phyloP scores from a whole-genome alignment of 2,888 invertebrate species.

The Orthonychiurus folsomi region DNA sequence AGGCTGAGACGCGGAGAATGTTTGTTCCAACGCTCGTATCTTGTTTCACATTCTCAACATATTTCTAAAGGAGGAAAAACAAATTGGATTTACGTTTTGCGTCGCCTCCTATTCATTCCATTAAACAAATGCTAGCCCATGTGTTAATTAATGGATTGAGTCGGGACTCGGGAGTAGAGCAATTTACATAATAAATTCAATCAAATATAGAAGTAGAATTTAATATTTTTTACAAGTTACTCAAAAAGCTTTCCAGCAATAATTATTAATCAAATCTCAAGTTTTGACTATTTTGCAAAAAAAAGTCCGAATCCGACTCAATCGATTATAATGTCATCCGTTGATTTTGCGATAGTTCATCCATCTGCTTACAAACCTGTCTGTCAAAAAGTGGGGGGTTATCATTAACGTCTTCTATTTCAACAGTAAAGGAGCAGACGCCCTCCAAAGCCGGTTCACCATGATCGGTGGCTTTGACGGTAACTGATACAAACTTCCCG shows the following conservation, averaged over 20 bases:
- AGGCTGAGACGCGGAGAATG: slow-evolving; percentile 86
- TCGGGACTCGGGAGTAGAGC: too few species aligned
- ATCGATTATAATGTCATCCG: neutral
- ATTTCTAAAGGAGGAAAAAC: slow-evolving; percentile 60
- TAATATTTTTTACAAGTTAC: too few species aligned
- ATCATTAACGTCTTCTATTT: slow-evolving; percentile 54
- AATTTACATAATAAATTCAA: too few species aligned
- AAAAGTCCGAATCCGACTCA: too few species aligned
- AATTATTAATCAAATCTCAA: too few species aligned
- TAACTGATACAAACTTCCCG: slow-evolving; percentile 90
- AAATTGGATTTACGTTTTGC: too few species aligned
- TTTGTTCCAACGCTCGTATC: slow-evolving; percentile 92
- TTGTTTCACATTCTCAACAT: slow-evolving; percentile 92
- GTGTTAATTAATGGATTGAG: too few species aligned
- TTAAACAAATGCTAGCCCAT: too few species aligned
- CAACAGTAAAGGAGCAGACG: slow-evolving; percentile 95
- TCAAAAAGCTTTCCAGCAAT: too few species aligned
- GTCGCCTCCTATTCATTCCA: too few species aligned
- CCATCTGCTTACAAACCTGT: neutral
- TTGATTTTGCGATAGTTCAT: neutral
- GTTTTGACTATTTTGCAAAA: too few species aligned
- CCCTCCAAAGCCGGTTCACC: slow-evolving; percentile 96
- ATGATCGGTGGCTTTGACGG: slow-evolving; percentile 95
- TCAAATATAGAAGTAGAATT: too few species aligned
- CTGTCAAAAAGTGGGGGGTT: slow-evolving; percentile 59